Evolutionary conservation across 2,113 vertebrate species (phyloP).

Genomic region (Oxyura jamaicensis): DNA sequence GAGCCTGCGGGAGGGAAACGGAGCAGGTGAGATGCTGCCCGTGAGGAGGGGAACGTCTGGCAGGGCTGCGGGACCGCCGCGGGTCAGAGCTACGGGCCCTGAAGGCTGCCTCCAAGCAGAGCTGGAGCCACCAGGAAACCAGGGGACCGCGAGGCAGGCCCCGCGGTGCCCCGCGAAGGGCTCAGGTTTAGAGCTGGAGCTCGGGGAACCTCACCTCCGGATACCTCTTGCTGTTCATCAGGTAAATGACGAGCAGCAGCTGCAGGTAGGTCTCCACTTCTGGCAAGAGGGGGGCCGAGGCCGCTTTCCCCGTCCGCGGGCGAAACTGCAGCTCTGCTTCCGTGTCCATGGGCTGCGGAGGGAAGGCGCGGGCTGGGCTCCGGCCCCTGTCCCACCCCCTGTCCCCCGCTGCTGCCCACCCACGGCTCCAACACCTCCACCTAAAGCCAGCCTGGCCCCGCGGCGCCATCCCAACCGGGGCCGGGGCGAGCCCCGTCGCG

Average conservation of each 20-base stretch:
- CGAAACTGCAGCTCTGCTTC: conserved; percentile 94
- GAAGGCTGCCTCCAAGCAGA: not conserved
- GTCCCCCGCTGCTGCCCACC: accelerated
- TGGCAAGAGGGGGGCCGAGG: conserved; percentile 87
- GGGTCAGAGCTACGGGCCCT: not conserved
- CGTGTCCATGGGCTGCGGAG: conserved; percentile 90
- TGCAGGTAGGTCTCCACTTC: conserved; percentile 96
- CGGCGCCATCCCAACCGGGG: not conserved
- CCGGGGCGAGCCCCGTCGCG: not conserved
- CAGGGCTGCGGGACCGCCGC: not conserved
- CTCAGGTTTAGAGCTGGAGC: accelerated
- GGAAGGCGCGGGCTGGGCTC: not conserved
- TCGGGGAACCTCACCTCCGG: conserved; percentile 80
- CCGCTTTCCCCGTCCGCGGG: conserved; percentile 90
- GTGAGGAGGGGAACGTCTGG: not conserved
- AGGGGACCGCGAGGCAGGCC: accelerated
- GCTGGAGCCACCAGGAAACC: not conserved
- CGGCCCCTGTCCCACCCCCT: too few relatives aligned
- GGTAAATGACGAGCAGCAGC: conserved; percentile 91
- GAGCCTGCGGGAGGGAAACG: conserved; percentile 79
- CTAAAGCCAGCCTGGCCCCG: accelerated
- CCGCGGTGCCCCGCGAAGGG: accelerated
- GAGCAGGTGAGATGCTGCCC: not conserved
- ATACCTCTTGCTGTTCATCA: conserved; percentile 93
- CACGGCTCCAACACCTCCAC: accelerated